Evolutionary conservation across 2,797 vertebrate species (phyloP).

Genomic region (Aldrovandia affinis): DNA sequence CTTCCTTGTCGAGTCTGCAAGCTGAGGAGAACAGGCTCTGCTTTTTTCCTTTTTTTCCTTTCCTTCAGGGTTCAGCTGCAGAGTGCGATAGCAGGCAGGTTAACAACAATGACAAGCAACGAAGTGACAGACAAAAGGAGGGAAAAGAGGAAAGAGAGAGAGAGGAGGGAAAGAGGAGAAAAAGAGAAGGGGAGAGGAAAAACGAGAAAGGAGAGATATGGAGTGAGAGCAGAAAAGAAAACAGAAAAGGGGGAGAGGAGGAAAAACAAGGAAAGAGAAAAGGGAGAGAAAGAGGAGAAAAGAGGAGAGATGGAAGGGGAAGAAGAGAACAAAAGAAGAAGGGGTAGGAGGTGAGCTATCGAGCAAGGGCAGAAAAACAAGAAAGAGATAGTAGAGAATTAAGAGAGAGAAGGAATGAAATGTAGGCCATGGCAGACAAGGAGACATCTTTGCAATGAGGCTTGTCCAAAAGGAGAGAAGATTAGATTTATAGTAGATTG

Average conservation of each 20-base stretch:
- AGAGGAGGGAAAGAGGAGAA: neutral
- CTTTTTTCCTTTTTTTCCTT: conserved; percentile 55
- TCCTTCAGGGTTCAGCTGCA: conserved; percentile 46
- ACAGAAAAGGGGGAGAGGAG: neutral
- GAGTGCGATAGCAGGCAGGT: conserved; percentile 51
- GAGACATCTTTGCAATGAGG: conserved; percentile 46
- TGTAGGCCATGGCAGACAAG: conserved; percentile 34
- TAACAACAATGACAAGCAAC: conserved; percentile 59
- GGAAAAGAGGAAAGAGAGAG: conserved; percentile 27
- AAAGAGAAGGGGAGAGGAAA: neutral
- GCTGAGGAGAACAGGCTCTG: conserved; percentile 50
- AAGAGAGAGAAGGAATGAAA: neutral
- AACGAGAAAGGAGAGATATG: neutral
- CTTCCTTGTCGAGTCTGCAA: conserved; percentile 6
- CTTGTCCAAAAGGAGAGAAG: conserved; percentile 48
- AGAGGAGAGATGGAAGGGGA: conserved; percentile 19
- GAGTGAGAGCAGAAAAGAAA: neutral
- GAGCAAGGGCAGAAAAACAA: neutral
- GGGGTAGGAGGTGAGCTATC: neutral
- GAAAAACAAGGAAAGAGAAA: neutral
- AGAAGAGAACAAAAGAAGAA: neutral
- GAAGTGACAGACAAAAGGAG: conserved; percentile 41
- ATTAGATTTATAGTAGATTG: conserved; percentile 50
- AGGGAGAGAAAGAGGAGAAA: conserved; percentile 26
- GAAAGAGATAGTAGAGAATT: neutral